Base-by-base conservation (phyloP, 2,797 vertebrate species). In the Chaunax sp. region DNA sequence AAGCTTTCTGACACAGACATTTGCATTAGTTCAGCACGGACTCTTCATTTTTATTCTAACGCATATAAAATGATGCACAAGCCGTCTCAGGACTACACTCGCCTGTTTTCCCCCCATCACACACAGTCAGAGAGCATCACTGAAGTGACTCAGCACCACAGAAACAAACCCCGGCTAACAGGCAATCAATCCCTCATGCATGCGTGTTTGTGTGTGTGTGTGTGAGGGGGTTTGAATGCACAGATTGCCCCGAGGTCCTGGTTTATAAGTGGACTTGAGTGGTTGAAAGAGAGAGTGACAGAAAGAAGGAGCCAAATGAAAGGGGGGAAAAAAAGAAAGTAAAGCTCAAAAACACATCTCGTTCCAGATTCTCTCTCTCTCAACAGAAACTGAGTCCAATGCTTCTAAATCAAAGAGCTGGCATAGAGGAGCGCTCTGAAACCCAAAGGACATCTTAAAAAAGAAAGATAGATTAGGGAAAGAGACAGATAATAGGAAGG, bases 181-280 rank as follows among this genome's bases (percentile, higher is more conserved):
- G 65, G 81, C 80, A 83, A 64, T 69, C 80, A 76, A 74, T 77
- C 79, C 80, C n/a, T 50, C 51, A 75, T 60, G 41, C 1, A 2
- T 18, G 41, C 0, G 0, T 16, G 46, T 59, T n/a, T 33, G 22
- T 46, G 28, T 26, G 49, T 40, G 44, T 43, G 46, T 45, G 51
- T 47, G 56, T 22, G 52, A 41, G 50, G 26, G 37, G 61, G 44
- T 52, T 50, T 61, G 72, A 77, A 78, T 81, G 72, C 81, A 77
- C 67, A 79, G 50, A 78, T 82, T 12, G 85, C 81, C 83, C 69
- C 70, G 56, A 81, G n/a, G 84, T 85, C 72, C 49, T 69, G 43
- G 62, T 75, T 76, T 33, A 43, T 62, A 85, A 89, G 78, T 77
- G 82, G 75, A 78, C 82, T 72, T 84, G 70, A 83, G 77, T 65